A percentile compares a stretch with the other conserved stretches of the same genome.
These are phyloP conservation scores for Leptodactylus fuscus DNA, from an alignment of 2,113 vertebrate genomes.

Conservation along the genomic window DNA sequence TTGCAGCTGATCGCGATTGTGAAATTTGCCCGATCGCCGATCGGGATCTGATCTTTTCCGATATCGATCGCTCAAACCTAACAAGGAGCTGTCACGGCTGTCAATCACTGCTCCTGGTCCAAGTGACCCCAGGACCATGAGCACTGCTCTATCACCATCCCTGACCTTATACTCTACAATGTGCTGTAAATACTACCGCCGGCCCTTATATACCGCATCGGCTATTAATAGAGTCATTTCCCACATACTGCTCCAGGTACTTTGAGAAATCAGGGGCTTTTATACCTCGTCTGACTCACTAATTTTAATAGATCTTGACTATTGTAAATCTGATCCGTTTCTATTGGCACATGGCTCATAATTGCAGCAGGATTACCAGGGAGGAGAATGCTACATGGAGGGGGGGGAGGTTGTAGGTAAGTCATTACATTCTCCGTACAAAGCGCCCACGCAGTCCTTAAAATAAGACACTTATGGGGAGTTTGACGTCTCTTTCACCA, in stretches of 20 bases:
- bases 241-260: neutral
- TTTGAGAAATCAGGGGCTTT: neutral
- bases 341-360: slow-evolving; percentile 22
- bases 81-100: too few species aligned
- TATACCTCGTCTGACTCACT: neutral
- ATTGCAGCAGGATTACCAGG: slow-evolving; percentile 12
- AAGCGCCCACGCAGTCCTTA: slow-evolving; percentile 37
- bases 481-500: slow-evolving; percentile 25
- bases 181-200: too few species aligned
- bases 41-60: too few species aligned
- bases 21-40: too few species aligned
- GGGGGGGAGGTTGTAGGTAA: slow-evolving; percentile 4
- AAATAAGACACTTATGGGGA: slow-evolving; percentile 45
- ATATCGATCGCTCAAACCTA: too few species aligned
- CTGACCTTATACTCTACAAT: too few species aligned
- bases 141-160: too few species aligned
- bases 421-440: slow-evolving; percentile 30
- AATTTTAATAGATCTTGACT: neutral
- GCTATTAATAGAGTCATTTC: neutral
- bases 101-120: too few species aligned
- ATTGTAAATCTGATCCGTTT: slow-evolving; percentile 28
- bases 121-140: too few species aligned
- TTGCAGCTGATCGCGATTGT: too few species aligned
- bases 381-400: slow-evolving; percentile 21
- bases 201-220: too few species aligned